Evolutionary conservation across 2,797 vertebrate genomes (phyloP), one percentile per base, ranked within the genome.

Genomic region (Cynodonichthys magdalenae): DNA sequence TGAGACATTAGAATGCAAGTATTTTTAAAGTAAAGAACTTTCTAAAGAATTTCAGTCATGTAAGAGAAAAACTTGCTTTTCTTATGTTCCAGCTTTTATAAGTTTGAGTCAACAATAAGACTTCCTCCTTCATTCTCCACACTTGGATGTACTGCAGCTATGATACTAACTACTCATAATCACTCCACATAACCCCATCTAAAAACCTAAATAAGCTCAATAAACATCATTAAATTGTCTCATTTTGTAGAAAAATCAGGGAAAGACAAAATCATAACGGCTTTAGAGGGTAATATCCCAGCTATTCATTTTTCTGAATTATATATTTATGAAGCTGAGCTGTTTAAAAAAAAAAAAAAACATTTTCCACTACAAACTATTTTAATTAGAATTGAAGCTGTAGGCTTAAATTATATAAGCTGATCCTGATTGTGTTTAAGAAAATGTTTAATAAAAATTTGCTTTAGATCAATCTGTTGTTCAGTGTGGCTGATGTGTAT

Each of bases 391-490:
- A 73, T 77, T 58, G 24, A 78, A 76, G 77, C 75, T 77, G 44
- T 58, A 69, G 74, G 81, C 80, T 58, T 68, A 34, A 24, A 66
- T 58, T 63, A 59, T 63, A 75, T 49, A 27, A 15, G 51, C 51
- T 69, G 73, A 71, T 81, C 66, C 66, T 24, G 63, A 63, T 66
- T 15, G 24, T 3, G 42, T 63, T 75, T 3, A 39, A 19, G 63
- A 69, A 70, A 42, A 58, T 58, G 53, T 49, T 66, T 61, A 53
- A 80, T 77, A 50, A 74, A 77, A 82, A 71, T 79, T 63, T 49
- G 51, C n/a, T 74, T 83, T 75, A 66, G 80, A 73, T 46, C 59
- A 68, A 79, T 75, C 80, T 79, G 71, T 69, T 80, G 73, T 81
- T 83, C 78, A 77, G 64, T 55, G 78, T 55, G 45, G 24, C 66